Base-by-base conservation (phyloP, 1,140 invertebrate genomes). In the Colletes gigas region DNA sequence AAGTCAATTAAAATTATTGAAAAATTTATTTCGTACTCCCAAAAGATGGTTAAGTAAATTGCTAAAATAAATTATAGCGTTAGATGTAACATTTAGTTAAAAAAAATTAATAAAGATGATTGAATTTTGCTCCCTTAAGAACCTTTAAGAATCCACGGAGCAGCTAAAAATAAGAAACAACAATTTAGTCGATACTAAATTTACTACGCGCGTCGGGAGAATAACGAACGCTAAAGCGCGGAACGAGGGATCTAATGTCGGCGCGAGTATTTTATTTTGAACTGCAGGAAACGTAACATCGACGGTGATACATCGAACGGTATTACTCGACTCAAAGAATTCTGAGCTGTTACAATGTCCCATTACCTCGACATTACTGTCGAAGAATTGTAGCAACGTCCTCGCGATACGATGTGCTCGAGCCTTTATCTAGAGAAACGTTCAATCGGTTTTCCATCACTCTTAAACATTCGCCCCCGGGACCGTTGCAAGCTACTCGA, bases 361-460 rank as follows among this genome's bases (percentile, higher is more conserved):
- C 79, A 85, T 83, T 85, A 78, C 73, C 79, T 52, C 19, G 60
- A 74, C 44, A 47, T 70, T 59, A 81, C 55, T 21, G 68, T 82
- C 62, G 69, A 73, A 76, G 65, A 81, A 84, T 63, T 52, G 72
- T 39, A 57, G 50, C 65, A 74, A 84, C 71, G 84, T 76, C 66
- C 39, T 12, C 47, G 57, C 68, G 65, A 81, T 84, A 67, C 78
- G 83, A 72, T 77, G 79, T 73, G 71, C 82, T 88, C 78, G 50
- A 50, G 86, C 78, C 79, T 81, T 88, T 86, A 87, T 85, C 85
- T 81, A 73, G 76, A 73, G 50, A 78, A 83, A 78, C 73, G 59
- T 86, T 82, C 76, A 86, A 86, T 84, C 66, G 62, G 72, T 84
- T 88, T 87, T 71, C 79, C 81, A 75, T 71, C 76, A 70, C 72